These are phyloP conservation scores for Theonella swinhoei DNA, from an alignment of 37 sponge, comb jelly and placozoan genomes.

Conservation along the genomic window DNA sequence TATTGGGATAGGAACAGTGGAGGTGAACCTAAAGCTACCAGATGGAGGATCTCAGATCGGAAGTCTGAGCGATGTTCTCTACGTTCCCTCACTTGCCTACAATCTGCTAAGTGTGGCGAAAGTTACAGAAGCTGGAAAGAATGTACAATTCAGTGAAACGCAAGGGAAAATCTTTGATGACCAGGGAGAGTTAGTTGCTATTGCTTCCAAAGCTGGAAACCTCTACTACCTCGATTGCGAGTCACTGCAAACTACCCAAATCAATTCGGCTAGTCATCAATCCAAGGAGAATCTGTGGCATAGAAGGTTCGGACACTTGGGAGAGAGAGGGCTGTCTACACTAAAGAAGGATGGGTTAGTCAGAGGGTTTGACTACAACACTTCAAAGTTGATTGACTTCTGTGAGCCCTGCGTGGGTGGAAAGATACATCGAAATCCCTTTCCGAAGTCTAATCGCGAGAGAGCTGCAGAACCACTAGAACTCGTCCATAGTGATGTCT, in stretches of 20 bases:
- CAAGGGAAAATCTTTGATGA: conserved; percentile 31
- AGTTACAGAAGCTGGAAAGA: conserved; percentile 35
- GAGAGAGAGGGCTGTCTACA: conserved; percentile 21
- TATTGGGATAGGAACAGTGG: conserved; percentile 28
- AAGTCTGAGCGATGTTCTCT: conserved; percentile 52
- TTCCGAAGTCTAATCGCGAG: conserved; percentile 19
- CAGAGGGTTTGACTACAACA: conserved; percentile 47
- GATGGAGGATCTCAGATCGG: conserved; percentile 6
- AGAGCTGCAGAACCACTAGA: conserved; percentile 42
- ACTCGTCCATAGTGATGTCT: conserved; percentile 54
- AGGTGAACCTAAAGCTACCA: conserved; percentile 36
- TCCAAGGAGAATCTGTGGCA: conserved; percentile 61
- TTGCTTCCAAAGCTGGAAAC: conserved; percentile 31
- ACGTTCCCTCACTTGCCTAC: conserved; percentile 55
- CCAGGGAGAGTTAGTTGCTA: conserved; percentile 21
- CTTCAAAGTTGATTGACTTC: conserved; percentile 15
- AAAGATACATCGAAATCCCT: conserved; percentile 19
- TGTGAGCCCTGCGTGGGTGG: conserved; percentile 35
- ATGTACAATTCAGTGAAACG: conserved; percentile 24
- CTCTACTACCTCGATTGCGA: conserved; percentile 40
- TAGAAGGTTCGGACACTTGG: conserved; percentile 55
- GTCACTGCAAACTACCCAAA: background rate
- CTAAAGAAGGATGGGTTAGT: conserved; percentile 43
- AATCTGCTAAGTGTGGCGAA: conserved; percentile 57
- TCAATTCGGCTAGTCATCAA: background rate